These are phyloP conservation scores for Cephalopterus ornatus DNA, from an alignment of 2,113 vertebrate genomes.

Conservation along the genomic window DNA sequence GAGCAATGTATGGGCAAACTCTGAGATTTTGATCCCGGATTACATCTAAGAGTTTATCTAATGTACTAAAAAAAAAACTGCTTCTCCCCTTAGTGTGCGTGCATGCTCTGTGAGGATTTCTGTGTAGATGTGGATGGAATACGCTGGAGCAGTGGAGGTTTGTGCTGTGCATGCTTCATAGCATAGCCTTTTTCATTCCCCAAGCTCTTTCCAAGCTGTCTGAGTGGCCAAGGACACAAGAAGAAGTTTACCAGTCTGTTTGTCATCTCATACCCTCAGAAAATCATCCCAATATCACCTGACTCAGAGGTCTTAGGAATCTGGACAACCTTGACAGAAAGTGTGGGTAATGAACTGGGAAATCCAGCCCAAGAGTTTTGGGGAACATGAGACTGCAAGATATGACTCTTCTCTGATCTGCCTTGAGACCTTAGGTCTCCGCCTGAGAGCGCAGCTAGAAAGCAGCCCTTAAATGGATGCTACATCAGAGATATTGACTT, in stretches of 20 bases:
- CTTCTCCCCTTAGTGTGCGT: neutral
- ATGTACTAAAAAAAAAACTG: neutral
- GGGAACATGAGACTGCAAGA: neutral
- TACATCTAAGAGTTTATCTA: neutral
- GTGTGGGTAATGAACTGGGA: neutral
- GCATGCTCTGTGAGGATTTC: neutral
- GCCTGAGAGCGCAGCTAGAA: neutral
- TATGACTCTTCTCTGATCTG: neutral
- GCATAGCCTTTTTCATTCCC: neutral
- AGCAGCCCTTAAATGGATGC: neutral
- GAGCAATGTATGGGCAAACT: neutral
- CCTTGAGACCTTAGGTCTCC: neutral
- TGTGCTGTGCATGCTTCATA: neutral
- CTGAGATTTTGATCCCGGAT: neutral
- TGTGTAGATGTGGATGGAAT: neutral
- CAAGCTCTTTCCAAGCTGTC: neutral
- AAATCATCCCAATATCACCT: constrained; percentile 26
- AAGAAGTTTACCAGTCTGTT: neutral
- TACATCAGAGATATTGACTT: constrained; percentile 31
- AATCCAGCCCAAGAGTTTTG: neutral
- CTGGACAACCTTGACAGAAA: constrained; percentile 13
- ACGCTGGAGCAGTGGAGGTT: neutral
- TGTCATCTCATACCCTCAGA: neutral
- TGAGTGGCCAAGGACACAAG: neutral
- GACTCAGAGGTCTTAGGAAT: neutral